Base-by-base conservation (phyloP, 2,797 vertebrate species). In the Sebastes umbrosus region DNA sequence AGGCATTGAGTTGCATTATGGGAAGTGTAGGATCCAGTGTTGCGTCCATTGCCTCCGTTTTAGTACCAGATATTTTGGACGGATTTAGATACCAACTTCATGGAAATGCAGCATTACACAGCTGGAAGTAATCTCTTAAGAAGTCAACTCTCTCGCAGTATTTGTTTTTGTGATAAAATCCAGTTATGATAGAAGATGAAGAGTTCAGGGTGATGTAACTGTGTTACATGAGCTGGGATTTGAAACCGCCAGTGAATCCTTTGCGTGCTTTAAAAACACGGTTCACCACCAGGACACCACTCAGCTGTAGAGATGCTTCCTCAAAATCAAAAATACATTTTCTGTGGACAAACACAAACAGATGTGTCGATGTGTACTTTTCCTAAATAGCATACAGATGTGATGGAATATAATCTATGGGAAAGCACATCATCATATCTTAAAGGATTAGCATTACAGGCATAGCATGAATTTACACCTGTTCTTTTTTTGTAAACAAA, bases 151-250 rank as follows among this genome's bases (percentile, higher is more conserved):
- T 16, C 9, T 57, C 3, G 5, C 68, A 65, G 69, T 76, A 60
- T 83, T 83, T 83, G 60, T 80, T 83, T 76, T 73, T 58, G 36
- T 60, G 12, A 13, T 73, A 64, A 82, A 77, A 90, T 81, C 70
- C 70, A 52, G 65, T 84, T 80, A 67, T 64, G 80, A 29, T 55
- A 32, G 73, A 83, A 50, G 79, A 69, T 16, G 69, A 76, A 68
- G 43, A 67, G 52, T 79, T 81, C 63, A 58, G 60, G 76, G 68
- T 85, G 83, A 92, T 87, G 76, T 87, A 84, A 90, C 79, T 57
- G 70, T 63, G 50, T 83, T 80, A 82, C 83, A 83, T 32, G 85
- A 84, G 69, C 54, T 36, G 69, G 79, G 83, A 86, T 84, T 85
- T 84, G 36, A 82, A 79, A 71, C 59, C 14, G 64, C 25, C 70